Percentiles rank a stretch among this genome's conserved stretches.
These are phyloP conservation scores for Drosophila austrosaltans DNA, from an alignment of 2,888 invertebrate species.

Conservation along the genomic window DNA sequence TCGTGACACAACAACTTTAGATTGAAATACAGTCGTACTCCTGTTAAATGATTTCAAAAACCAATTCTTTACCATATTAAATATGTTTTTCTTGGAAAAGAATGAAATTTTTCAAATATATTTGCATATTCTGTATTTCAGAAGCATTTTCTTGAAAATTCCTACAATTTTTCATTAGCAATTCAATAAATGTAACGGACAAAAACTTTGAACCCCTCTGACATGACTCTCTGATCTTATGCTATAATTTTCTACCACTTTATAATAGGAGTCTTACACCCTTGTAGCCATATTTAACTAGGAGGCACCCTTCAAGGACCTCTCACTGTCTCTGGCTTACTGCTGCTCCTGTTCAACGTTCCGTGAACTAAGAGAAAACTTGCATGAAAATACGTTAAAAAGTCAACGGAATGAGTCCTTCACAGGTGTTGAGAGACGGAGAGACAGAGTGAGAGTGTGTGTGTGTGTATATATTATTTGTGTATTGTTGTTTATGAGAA, in stretches of 20 bases:
- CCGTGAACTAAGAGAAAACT: constrained; percentile 63
- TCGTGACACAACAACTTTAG: too few relatives aligned
- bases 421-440: constrained; percentile 46
- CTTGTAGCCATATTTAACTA: constrained; percentile 24
- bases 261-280: constrained; percentile 28
- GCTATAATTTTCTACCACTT: constrained; percentile 34
- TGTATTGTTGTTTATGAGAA: constrained; percentile 31
- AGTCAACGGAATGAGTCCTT: constrained; percentile 31
- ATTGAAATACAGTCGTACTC: too few relatives aligned
- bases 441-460: constrained; percentile 1
- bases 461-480: background rate
- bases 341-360: constrained; percentile 44
- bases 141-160: background rate
- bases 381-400: constrained; percentile 64
- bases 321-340: constrained; percentile 35
- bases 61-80: too few relatives aligned
- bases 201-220: constrained; percentile 14
- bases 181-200: constrained; percentile 46
- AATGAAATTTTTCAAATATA: background rate
- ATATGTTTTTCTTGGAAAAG: too few relatives aligned
- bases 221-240: constrained; percentile 28
- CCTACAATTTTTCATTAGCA: constrained; percentile 33
- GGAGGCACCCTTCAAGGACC: constrained; percentile 34
- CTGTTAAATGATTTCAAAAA: too few relatives aligned
- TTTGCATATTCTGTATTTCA: background rate